These are phyloP conservation scores for Nemoura dubitans DNA, from an alignment of 2,888 invertebrate species.

Conservation along the genomic window DNA sequence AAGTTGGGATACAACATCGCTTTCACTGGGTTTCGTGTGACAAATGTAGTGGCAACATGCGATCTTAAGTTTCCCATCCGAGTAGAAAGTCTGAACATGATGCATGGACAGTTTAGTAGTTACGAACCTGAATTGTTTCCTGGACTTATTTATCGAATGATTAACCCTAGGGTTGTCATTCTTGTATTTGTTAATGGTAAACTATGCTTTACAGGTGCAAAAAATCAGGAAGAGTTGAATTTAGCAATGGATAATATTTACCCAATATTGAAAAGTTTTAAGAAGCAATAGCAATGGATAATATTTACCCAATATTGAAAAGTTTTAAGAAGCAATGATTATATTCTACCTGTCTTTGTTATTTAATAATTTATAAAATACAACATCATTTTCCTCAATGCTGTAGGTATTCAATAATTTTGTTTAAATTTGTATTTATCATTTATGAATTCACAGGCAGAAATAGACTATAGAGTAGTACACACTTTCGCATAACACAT, in stretches of 20 bases:
- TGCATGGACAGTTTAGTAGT: constrained; percentile 82
- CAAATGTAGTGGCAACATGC: constrained; percentile 88
- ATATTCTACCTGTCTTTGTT: too few relatives aligned
- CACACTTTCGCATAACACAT: too few relatives aligned
- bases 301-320: constrained; percentile 93
- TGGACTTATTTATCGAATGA: constrained; percentile 98
- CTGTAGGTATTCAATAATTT: too few relatives aligned
- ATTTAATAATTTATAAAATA: too few relatives aligned
- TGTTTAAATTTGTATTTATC: too few relatives aligned
- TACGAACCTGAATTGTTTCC: constrained; percentile 99
- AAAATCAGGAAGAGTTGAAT: constrained; percentile 88
- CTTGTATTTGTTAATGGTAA: constrained; percentile 99
- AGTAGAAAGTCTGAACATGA: constrained; percentile 80
- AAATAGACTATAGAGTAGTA: too few relatives aligned
- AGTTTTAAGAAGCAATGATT: constrained; percentile 92
- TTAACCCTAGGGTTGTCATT: constrained; percentile 93
- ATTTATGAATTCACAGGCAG: too few relatives aligned
- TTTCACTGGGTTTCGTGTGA: constrained; percentile 82
- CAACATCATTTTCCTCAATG: too few relatives aligned
- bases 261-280: constrained; percentile 92
- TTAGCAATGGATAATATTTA: constrained; percentile 95
- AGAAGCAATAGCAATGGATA: constrained; percentile 71
- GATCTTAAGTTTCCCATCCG: constrained; percentile 88
- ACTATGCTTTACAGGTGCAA: constrained; percentile 82
- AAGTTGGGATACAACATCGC: constrained; percentile 82